Conservation (phyloP, 2,797 vertebrate genomes). For the Pipistrellus pipistrellus region DNA sequence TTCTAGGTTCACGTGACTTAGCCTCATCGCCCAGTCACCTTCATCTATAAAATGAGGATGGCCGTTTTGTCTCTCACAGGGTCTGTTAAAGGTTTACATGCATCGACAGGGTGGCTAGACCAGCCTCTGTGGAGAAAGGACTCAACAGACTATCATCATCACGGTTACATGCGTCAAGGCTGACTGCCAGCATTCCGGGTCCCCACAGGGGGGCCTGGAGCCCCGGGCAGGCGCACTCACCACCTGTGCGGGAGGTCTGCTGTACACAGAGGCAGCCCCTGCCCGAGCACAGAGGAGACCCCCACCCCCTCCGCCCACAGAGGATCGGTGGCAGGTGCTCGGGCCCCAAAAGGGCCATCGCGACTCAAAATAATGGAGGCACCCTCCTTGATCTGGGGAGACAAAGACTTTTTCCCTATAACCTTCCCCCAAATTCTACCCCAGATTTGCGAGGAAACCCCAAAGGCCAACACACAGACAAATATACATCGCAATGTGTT, state of each 20-base stretch:
- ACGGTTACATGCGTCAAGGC: neutral
- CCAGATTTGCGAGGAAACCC: neutral
- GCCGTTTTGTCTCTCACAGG: neutral
- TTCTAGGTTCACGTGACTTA: neutral
- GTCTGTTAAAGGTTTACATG: neutral
- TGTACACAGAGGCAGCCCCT: neutral
- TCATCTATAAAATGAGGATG: neutral
- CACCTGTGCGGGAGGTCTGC: neutral
- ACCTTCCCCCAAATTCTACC: neutral
- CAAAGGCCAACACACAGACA: neutral
- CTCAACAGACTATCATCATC: neutral
- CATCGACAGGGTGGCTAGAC: neutral
- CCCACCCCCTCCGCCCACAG: rapidly evolving
- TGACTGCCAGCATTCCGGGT: neutral
- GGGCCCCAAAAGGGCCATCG: neutral
- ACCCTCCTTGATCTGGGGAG: neutral
- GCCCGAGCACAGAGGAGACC: neutral
- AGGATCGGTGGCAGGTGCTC: neutral
- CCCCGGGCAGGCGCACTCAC: no score
- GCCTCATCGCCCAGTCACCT: neutral
- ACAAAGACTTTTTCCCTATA: neutral
- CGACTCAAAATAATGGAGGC: neutral
- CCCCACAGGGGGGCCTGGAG: neutral
- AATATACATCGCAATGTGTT: neutral
- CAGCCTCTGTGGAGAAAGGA: neutral